Base-by-base conservation (phyloP, 1,140 invertebrate species). In the Vanessa tameamea region DNA sequence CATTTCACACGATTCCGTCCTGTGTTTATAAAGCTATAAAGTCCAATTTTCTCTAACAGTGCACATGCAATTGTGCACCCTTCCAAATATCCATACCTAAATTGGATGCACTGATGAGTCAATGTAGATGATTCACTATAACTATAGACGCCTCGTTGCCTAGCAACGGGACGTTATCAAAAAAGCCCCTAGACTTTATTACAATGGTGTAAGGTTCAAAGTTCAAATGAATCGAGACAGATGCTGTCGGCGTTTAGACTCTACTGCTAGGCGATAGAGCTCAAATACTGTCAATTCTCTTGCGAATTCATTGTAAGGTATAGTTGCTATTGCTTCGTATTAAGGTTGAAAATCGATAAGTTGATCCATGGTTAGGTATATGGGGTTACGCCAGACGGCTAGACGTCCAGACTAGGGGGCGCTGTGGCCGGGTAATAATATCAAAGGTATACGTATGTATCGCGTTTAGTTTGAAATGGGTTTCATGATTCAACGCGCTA, bases 331-430 rank as follows among this genome's bases (percentile, higher is more conserved):
- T 16, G 20, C 68, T 55, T 64, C 26, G 64, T 43, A 16, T 57
- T 75, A 75, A 70, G 73, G 73, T 75, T 71, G 48, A 71, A 43
- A 59, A 57, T 75, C 69, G 26, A 43, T 53, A 47, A 53, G 31
- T 68, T 47, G 23, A 26, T 47, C 47, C 53, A 37, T 61, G 57
- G 59, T 53, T 73, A 73, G 78, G 64, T 78, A 78, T 64, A 78
- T 78, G 78, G 78, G 78, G 78, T 79, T 73, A 77, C 67, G 77
- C 79, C 79, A 80, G 79, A 80, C 79, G 79, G 79, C 79, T 80
- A 80, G 79, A 80, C 79, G 79, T 75, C 79, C 79, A 80, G 79
- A 80, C 79, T 80, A 78, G 78, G 78, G 78, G 78, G 73, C 73
- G 76, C 76, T 78, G 73, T 66, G 69, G 76, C 71, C 72, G 55